Percentiles rank a stretch among this genome's conserved stretches.
These are phyloP conservation scores for Strigops habroptila DNA, from an alignment of 2,113 vertebrate genomes.

Conservation along the genomic window DNA sequence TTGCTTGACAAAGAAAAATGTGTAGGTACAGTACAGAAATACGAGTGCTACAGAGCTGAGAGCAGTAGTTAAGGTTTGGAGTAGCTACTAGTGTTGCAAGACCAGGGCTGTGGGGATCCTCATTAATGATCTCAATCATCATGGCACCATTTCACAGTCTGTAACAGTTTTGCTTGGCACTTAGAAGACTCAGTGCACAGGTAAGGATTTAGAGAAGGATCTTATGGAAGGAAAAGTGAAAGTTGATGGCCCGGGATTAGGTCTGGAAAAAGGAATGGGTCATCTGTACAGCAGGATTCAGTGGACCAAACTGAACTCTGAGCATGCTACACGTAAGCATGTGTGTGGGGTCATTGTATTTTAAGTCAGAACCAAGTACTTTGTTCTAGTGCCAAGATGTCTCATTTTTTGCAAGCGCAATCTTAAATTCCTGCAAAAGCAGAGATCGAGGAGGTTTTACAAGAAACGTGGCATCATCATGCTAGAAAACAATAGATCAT, in stretches of 20 bases:
- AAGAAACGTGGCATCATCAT: not conserved
- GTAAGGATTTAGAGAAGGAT: not conserved
- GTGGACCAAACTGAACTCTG: not conserved
- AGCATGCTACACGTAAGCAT: rapidly evolving
- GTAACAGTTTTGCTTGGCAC: not conserved
- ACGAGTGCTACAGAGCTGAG: not conserved
- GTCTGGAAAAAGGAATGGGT: not conserved
- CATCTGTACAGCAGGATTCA: not conserved
- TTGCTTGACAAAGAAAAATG: not conserved
- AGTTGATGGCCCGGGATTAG: not conserved
- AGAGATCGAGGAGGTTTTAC: not conserved
- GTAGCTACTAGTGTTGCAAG: not conserved
- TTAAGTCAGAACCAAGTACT: not conserved
- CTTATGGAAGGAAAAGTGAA: not conserved
- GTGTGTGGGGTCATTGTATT: not conserved
- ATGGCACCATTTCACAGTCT: not conserved
- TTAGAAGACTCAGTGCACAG: not conserved
- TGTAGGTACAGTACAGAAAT: not conserved
- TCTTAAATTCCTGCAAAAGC: not conserved
- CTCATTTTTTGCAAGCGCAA: not conserved
- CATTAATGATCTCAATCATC: not conserved
- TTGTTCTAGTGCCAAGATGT: not conserved
- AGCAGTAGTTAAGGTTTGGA: not conserved
- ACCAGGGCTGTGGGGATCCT: not conserved
- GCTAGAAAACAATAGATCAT: not conserved